These are phyloP conservation scores for Drosophila emarginata DNA, from an alignment of 2,888 invertebrate genomes.

Conservation along the genomic window DNA sequence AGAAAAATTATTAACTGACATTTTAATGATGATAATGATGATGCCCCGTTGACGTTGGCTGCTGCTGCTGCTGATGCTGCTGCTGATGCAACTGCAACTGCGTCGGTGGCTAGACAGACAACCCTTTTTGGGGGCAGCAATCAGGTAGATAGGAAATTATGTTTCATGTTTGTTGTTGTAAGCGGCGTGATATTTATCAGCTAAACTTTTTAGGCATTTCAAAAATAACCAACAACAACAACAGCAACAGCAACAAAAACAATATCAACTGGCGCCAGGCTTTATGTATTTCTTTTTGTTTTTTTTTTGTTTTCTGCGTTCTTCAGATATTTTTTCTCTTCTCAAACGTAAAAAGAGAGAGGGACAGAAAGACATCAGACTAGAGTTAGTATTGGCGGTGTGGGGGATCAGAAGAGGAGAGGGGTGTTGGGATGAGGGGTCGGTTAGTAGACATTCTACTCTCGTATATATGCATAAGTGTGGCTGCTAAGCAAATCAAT, in stretches of 20 bases:
- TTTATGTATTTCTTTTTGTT: slow-evolving; percentile 32
- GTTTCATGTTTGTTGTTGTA: slow-evolving; percentile 64
- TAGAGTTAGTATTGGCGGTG: no score
- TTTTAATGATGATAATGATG: slow-evolving; percentile 80
- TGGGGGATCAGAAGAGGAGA: no score
- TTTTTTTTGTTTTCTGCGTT: no score
- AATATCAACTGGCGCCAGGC: slow-evolving; percentile 66
- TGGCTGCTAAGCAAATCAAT: slow-evolving; percentile 65
- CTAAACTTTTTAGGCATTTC: slow-evolving; percentile 19
- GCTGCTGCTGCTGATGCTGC: slow-evolving; percentile 39
- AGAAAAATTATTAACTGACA: slow-evolving; percentile 79
- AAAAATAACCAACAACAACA: neutral
- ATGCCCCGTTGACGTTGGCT: slow-evolving; percentile 56
- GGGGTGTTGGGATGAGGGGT: neutral
- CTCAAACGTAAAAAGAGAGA: no score
- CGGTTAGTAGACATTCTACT: neutral
- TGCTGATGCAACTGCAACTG: slow-evolving; percentile 63
- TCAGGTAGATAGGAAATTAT: slow-evolving; percentile 40
- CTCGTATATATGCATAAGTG: slow-evolving; percentile 14
- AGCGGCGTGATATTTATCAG: slow-evolving; percentile 79
- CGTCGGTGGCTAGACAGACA: slow-evolving; percentile 77
- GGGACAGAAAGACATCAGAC: neutral
- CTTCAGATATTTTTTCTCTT: no score
- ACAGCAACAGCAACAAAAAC: slow-evolving; percentile 38
- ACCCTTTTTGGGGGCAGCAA: slow-evolving; percentile 35